Conservation (phyloP, 2,113 vertebrate species). For the Callopanchax toddi region DNA sequence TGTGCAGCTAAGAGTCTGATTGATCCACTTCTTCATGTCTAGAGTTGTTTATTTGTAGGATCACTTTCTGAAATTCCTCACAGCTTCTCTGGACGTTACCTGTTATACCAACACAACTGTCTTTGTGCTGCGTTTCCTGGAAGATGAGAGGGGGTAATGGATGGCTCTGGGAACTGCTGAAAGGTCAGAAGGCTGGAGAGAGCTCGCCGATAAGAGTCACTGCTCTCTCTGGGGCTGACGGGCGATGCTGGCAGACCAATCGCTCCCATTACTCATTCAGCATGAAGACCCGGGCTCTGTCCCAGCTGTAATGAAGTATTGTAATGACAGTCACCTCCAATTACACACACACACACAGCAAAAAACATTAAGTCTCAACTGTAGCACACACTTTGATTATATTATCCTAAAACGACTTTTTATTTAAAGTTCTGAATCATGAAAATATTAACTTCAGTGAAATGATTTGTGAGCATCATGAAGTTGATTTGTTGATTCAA, state of each 20-base stretch:
- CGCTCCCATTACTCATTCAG: slow-evolving; percentile 44
- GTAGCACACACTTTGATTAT: too few relatives aligned
- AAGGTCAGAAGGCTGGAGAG: slow-evolving; percentile 50
- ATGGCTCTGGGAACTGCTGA: slow-evolving; percentile 28
- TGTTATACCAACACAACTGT: slow-evolving; percentile 6
- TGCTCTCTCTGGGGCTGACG: slow-evolving; percentile 15
- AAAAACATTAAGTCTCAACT: not conserved
- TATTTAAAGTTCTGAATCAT: not conserved
- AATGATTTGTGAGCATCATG: too few relatives aligned
- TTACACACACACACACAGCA: not conserved
- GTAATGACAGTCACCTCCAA: slow-evolving; percentile 24
- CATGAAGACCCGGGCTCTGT: slow-evolving; percentile 30
- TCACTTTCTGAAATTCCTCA: slow-evolving; percentile 30
- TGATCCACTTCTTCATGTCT: slow-evolving; percentile 9
- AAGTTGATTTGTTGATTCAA: too few relatives aligned
- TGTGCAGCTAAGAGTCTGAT: not conserved
- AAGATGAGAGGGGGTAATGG: slow-evolving; percentile 6
- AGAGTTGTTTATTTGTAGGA: slow-evolving; percentile 23
- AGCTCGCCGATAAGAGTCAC: slow-evolving; percentile 55
- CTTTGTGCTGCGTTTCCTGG: not conserved
- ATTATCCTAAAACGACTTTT: not conserved
- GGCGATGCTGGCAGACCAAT: slow-evolving; percentile 13
- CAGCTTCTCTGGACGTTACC: slow-evolving; percentile 6
- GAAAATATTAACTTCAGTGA: too few relatives aligned
- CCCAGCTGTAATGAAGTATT: slow-evolving; percentile 39